Evolutionary conservation across 37 sponge, comb jelly and placozoan genomes (phyloP).

Genomic region (Mnemiopsis leidyi): DNA sequence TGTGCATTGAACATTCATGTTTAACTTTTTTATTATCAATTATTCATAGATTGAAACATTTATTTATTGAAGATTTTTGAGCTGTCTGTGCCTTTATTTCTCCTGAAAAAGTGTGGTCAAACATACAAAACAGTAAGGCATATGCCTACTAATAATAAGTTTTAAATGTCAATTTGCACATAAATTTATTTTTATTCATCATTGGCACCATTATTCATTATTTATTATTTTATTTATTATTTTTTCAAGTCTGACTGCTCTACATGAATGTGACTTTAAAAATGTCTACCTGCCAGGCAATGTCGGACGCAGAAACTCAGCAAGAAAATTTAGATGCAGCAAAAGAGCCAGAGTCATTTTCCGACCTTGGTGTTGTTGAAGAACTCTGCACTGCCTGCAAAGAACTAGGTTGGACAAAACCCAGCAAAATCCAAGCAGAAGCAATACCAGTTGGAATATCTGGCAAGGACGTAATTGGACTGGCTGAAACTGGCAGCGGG

Average conservation of each 20-base stretch:
- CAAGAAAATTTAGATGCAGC: neutral
- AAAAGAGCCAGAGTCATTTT: neutral
- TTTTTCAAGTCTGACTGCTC: no score
- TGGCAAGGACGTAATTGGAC: slow-evolving; percentile 92
- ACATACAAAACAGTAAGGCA: no score
- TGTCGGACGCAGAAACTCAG: neutral
- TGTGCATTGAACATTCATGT: neutral
- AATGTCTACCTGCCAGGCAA: no score
- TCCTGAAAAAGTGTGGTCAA: no score
- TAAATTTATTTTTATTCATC: no score
- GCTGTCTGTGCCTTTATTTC: no score
- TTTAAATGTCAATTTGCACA: no score
- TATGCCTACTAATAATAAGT: no score
- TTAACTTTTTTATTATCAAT: neutral
- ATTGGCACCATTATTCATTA: no score
- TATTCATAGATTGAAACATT: neutral
- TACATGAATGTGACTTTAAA: no score
- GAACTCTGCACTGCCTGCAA: slow-evolving; percentile 89
- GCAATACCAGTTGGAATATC: slow-evolving; percentile 83
- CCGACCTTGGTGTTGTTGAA: slow-evolving; percentile 75
- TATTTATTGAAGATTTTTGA: neutral
- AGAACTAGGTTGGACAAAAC: slow-evolving; percentile 81
- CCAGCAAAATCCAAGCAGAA: slow-evolving; percentile 89
- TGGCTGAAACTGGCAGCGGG: slow-evolving; percentile 98
- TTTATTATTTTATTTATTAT: no score